Evolutionary conservation across 2,797 vertebrate genomes (phyloP), one percentile per base, ranked within the genome.

Genomic region (Tapirus indicus): DNA sequence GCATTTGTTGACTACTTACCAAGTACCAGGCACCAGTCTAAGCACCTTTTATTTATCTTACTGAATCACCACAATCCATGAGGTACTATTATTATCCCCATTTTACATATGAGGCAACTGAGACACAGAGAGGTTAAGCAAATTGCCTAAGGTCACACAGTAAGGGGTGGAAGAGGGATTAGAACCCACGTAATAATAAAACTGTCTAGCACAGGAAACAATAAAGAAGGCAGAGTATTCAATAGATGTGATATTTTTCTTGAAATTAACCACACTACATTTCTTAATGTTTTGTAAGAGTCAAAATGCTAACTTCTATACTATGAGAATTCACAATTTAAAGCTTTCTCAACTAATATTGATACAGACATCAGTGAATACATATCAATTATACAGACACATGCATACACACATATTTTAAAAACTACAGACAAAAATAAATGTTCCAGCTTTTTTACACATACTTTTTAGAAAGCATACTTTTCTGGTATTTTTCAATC

Each of bases 251-350:
- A 88, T 0, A 13, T 89, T 85, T 91, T 69, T 66, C 82, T 83
- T 89, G 3, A 94, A 93, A 72, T 87, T 38, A 41, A 89, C 49
- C n/a, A 89, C 56, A 80, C 20, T 88, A 79, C 6, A 77, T 52
- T 88, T 94, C 60, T 78, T 83, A 93, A 64, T 29, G 52, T 91
- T 91, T 89, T 92, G 29, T 93, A 77, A 95, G 95, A 78, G n/a
- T 75, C 62, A 91, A 91, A 78, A 88, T 94, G 25, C 16, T 75
- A 66, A 83, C 21, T 66, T 92, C 38, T 72, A 29, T 17, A 14
- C 7, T 58, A 93, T 35, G 25, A 49, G 68, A 93, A 25, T 82
- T 75, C 44, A 91, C 23, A 88, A 79, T 7, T 79, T 60, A 97
- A 94, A 74, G 38, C 29, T 91, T 21, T 66, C 38, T 82, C 52